A percentile compares a stretch with the other conserved stretches of the same genome.
These are phyloP conservation scores for Drosophila monieri DNA, from an alignment of 2,888 invertebrate species.

Conservation along the genomic window DNA sequence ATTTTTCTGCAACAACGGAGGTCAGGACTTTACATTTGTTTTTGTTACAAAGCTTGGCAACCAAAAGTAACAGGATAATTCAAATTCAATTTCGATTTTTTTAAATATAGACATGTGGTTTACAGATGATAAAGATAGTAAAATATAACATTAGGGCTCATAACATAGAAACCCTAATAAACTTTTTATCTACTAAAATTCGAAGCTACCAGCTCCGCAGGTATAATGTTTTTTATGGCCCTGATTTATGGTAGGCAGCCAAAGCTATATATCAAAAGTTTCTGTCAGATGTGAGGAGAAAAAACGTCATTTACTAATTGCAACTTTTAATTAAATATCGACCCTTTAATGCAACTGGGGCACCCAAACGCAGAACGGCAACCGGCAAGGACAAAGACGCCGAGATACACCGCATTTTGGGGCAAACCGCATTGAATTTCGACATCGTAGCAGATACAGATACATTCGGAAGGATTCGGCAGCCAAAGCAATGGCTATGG, in stretches of 20 bases:
- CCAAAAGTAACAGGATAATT: conserved; percentile 12
- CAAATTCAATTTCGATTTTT: conserved; percentile 17
- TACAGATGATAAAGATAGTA: not conserved
- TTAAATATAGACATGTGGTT: conserved; percentile 23
- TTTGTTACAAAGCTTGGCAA: not conserved
- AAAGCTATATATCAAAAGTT: conserved; percentile 31
- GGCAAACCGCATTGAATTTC: conserved; percentile 45
- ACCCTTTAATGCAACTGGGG: conserved; percentile 37
- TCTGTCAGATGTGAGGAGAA: conserved; percentile 20
- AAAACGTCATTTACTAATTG: conserved; percentile 47
- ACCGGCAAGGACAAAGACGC: conserved; percentile 17
- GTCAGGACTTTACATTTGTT: too few species aligned
- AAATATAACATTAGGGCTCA: not conserved
- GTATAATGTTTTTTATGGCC: conserved; percentile 14
- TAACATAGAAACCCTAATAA: conserved; percentile 13
- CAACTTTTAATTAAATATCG: conserved; percentile 66
- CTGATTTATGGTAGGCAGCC: conserved; percentile 21
- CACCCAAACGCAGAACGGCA: conserved; percentile 15
- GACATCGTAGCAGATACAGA: conserved; percentile 22
- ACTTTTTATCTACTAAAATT: conserved; percentile 9
- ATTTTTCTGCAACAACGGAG: too few species aligned
- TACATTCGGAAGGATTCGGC: conserved; percentile 17
- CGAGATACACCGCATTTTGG: conserved; percentile 33
- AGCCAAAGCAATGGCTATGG: conserved; percentile 23
- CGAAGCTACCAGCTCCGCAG: conserved; percentile 5